These are phyloP conservation scores for Hydriomena furcata DNA, from an alignment of 2,888 invertebrate genomes.

Conservation along the genomic window DNA sequence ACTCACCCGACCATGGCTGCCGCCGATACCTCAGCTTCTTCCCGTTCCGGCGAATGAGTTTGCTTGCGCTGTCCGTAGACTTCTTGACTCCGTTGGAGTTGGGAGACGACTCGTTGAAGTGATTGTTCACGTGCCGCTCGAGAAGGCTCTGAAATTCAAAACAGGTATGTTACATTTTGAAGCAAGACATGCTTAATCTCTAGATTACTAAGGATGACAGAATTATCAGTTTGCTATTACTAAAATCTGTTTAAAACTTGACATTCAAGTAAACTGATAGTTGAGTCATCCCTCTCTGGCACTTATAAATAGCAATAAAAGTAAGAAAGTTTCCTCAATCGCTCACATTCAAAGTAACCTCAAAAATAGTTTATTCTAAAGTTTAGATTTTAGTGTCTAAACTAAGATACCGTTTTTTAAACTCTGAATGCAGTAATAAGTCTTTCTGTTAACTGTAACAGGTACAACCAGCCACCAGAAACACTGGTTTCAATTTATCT, in stretches of 20 bases:
- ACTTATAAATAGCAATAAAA: too few species aligned
- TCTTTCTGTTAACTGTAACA: not conserved
- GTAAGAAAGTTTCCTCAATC: too few species aligned
- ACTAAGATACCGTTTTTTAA: not conserved
- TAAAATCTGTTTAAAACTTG: too few species aligned
- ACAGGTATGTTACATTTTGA: slow-evolving; percentile 8
- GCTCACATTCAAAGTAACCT: too few species aligned
- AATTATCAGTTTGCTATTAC: not conserved
- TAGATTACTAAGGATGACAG: not conserved
- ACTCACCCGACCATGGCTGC: slow-evolving; percentile 94
- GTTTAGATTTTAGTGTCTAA: too few species aligned
- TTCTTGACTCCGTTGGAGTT: slow-evolving; percentile 86
- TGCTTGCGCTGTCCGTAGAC: slow-evolving; percentile 88
- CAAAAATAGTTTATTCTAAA: too few species aligned
- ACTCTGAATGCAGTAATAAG: not conserved
- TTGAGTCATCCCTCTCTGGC: too few species aligned
- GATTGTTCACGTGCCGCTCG: slow-evolving; percentile 96
- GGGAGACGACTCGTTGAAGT: slow-evolving; percentile 88
- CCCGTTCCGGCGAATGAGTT: slow-evolving; percentile 92
- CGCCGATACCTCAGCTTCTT: slow-evolving; percentile 94
- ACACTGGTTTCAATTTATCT: slow-evolving; percentile 4
- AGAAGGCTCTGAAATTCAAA: slow-evolving; percentile 87
- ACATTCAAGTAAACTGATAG: too few species aligned
- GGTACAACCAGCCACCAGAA: slow-evolving; percentile 24
- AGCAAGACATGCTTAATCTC: not conserved